These are phyloP conservation scores for Xanthia icteritia DNA, from an alignment of 2,888 invertebrate species.

Conservation along the genomic window DNA sequence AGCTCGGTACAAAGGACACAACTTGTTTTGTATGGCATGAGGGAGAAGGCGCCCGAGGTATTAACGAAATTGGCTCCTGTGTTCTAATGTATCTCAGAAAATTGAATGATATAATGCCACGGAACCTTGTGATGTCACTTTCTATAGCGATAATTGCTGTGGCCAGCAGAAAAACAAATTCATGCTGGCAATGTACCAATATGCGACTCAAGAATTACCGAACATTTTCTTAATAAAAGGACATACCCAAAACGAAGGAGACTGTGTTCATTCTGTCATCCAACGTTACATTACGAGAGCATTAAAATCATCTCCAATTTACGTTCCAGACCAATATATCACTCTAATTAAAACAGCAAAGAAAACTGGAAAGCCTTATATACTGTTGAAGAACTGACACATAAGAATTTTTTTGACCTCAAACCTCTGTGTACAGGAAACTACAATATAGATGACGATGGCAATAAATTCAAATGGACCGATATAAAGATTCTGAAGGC, in stretches of 20 bases:
- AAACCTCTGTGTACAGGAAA: slow-evolving; percentile 38
- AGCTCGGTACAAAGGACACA: slow-evolving; percentile 28
- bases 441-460: slow-evolving; percentile 20
- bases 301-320: slow-evolving; percentile 62
- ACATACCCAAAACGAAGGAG: too few species aligned
- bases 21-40: slow-evolving; percentile 33
- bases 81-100: slow-evolving; percentile 19
- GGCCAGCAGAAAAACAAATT: slow-evolving; percentile 50
- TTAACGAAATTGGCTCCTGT: slow-evolving; percentile 26
- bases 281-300: too few species aligned
- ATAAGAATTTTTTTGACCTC: slow-evolving; percentile 36
- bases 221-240: too few species aligned
- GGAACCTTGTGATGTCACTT: slow-evolving; percentile 9
- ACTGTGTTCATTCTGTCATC: too few species aligned
- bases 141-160: slow-evolving; percentile 26
- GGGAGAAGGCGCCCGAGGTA: slow-evolving; percentile 30
- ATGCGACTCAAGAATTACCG: too few species aligned
- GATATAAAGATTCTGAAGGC: slow-evolving; percentile 33
- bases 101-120: slow-evolving; percentile 21
- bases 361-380: slow-evolving; percentile 28
- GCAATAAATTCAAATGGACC: slow-evolving; percentile 36
- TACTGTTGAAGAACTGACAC: slow-evolving; percentile 30
- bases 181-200: too few species aligned
- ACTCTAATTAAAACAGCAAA: slow-evolving; percentile 58
- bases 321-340: slow-evolving; percentile 67